phyloP scores from a whole-genome alignment of 2,113 vertebrate genomes.

The Quiscalus mexicanus region DNA sequence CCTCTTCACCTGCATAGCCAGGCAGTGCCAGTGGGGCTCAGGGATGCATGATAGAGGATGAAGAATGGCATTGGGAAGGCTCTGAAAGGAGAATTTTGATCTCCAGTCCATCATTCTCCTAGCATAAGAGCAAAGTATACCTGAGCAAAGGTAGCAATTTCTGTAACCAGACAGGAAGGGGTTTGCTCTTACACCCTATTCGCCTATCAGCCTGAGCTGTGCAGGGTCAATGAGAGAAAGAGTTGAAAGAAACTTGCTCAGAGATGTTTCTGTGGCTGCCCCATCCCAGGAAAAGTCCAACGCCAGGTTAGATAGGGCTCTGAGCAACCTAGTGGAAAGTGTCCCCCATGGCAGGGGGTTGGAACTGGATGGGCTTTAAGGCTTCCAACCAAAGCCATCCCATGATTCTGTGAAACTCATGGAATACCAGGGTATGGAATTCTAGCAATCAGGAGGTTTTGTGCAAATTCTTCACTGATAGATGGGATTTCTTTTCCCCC shows the following conservation, averaged over 20 bases:
- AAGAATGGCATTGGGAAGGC: background rate
- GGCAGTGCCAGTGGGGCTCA: background rate
- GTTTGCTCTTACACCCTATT: background rate
- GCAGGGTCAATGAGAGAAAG: background rate
- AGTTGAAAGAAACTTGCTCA: background rate
- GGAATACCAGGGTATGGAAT: background rate
- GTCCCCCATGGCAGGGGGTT: background rate
- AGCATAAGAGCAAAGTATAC: background rate
- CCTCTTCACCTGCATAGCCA: background rate
- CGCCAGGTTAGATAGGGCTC: background rate
- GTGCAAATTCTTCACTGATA: background rate
- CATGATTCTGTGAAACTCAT: background rate
- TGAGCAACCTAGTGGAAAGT: background rate
- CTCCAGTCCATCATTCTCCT: background rate
- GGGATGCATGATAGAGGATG: rapidly evolving
- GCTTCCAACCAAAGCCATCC: background rate
- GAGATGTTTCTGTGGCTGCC: background rate
- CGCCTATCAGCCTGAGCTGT: background rate
- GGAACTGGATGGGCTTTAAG: background rate
- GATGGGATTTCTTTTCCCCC: background rate
- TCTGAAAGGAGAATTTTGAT: background rate
- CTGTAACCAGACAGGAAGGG: background rate
- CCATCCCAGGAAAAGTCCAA: background rate
- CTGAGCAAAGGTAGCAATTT: background rate
- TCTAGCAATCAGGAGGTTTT: background rate